Evolutionary conservation across 1,140 invertebrate species (phyloP), one percentile per base, ranked within the genome.

Genomic region (Hetaerina americana): DNA sequence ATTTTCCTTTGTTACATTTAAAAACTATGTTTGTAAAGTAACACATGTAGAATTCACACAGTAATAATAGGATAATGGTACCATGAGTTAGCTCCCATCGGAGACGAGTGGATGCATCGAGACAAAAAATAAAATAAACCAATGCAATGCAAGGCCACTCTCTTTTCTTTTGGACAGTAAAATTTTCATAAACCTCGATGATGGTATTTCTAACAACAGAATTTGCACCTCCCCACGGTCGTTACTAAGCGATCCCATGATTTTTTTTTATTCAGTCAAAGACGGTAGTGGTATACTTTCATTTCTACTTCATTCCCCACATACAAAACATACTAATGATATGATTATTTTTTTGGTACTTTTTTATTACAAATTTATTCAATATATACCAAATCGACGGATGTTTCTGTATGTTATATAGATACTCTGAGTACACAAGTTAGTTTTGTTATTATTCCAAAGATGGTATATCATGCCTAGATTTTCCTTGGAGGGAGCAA

Each of bases 1-100:
- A 57, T 57, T 57, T 57, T 57, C n/a, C 40, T 57, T 57, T 57
- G 40, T 57, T 57, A 57, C 40, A 57, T 57, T 57, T 57, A 57
- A 57, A 57, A 57, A 57, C 40, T 57, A 57, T 57, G 40, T 57
- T 57, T 57, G 40, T 57, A 57, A 57, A 57, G 15, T 57, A 57
- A 57, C 40, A 57, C 40, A 57, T 57, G 40, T 57, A 57, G 40
- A 57, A 57, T 57, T 57, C 40, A 57, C 40, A 57, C 40, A 57
- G 15, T 57, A 57, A 57, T 57, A 57, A 57, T 57, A 57, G 40
- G 40, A 57, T 57, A 57, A 57, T 57, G 40, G 22, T 57, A 57
- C 40, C 15, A 57, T 57, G 40, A 57, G 40, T 57, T 57, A 57
- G 40, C 40, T 57, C 40, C 40, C 40, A 57, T 3, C 15, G 40